phyloP scores from a whole-genome alignment of 1,140 invertebrate species.

The Meloidogyne hapla region DNA sequence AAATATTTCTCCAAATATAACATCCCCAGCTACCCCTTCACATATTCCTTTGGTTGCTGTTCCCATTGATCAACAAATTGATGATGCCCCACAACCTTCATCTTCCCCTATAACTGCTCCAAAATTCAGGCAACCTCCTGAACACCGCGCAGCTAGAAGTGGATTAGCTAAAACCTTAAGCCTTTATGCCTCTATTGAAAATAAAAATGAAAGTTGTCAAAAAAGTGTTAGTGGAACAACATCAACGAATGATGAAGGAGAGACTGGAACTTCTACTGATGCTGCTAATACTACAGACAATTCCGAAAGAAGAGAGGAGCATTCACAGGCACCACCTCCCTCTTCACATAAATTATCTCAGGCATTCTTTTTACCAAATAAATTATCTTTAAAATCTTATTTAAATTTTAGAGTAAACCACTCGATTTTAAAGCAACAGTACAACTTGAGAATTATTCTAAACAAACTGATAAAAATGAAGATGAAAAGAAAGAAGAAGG shows the following conservation, averaged over 20 bases:
- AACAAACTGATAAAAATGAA: constrained; percentile 8
- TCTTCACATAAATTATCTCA: too few relatives aligned
- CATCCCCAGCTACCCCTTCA: background rate
- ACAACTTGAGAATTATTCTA: constrained; percentile 21
- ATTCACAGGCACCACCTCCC: background rate
- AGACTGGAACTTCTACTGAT: too few relatives aligned
- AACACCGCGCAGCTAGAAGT: constrained; percentile 21
- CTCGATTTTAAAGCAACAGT: constrained; percentile 23
- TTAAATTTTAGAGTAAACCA: background rate
- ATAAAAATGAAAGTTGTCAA: background rate
- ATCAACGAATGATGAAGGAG: background rate
- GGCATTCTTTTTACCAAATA: too few relatives aligned
- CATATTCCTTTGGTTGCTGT: constrained; percentile 21
- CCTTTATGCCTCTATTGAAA: constrained; percentile 4
- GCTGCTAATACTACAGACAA: too few relatives aligned
- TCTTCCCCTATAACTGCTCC: background rate
- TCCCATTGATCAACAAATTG: constrained; percentile 23
- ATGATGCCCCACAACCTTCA: background rate
- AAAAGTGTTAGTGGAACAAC: too few relatives aligned
- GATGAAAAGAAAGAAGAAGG: background rate
- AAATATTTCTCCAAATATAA: constrained; percentile 6
- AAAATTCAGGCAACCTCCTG: constrained; percentile 9
- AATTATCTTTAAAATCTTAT: too few relatives aligned
- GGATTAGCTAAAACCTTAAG: constrained; percentile 8
- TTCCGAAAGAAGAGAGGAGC: constrained; percentile 9